A percentile compares a stretch with the other conserved stretches of the same genome.
Evolutionary conservation across 2,888 invertebrate genomes (phyloP).

Genomic region (Caenorhabditis imperialis): DNA sequence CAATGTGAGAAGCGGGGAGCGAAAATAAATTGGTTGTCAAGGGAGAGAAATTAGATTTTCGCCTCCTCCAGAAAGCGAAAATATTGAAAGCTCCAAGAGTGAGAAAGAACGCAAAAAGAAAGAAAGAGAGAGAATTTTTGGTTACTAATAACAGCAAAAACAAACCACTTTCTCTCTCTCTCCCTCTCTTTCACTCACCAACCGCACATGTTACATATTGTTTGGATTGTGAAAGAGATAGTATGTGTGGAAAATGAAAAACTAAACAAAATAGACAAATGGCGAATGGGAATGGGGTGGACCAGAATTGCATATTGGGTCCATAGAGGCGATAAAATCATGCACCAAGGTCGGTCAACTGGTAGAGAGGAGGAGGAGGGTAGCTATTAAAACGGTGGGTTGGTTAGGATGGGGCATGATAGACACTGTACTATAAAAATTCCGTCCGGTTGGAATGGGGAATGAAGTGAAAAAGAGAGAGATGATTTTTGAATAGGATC

Average conservation of each 20-base stretch:
- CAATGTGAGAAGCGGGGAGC: neutral
- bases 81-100: too few relatives aligned
- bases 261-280: constrained; percentile 10
- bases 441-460: constrained; percentile 11
- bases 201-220: neutral
- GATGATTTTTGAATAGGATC: too few relatives aligned
- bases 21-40: constrained; percentile 3
- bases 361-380: constrained; percentile 1
- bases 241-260: constrained; percentile 14
- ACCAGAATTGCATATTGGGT: too few relatives aligned
- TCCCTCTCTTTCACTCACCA: too few relatives aligned
- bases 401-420: constrained; percentile 10
- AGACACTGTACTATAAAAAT: constrained; percentile 38
- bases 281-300: too few relatives aligned
- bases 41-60: too few relatives aligned
- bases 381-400: constrained; percentile 44
- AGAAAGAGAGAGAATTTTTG: constrained; percentile 3
- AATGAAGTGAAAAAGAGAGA: too few relatives aligned
- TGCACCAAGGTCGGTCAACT: constrained; percentile 37
- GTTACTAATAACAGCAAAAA: too few relatives aligned
- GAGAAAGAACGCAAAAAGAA: neutral
- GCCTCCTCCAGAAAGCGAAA: neutral
- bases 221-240: constrained; percentile 23
- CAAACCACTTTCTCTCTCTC: too few relatives aligned
- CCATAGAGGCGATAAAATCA: constrained; percentile 33